Conservation (phyloP, 2,113 vertebrate species). For the Podocnemis expansa region DNA sequence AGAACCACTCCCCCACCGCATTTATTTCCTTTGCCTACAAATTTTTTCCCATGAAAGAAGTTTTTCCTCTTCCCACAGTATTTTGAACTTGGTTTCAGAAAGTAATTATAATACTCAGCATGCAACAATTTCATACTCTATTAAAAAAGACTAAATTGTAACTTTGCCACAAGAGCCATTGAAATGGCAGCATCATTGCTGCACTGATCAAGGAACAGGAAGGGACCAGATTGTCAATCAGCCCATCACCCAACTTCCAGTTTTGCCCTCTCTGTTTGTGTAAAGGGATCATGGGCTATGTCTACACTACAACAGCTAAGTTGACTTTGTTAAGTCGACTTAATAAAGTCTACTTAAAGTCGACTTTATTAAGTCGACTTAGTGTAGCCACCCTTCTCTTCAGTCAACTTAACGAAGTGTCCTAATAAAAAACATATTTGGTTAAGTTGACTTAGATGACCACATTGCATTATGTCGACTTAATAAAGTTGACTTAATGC, state of each 20-base stretch:
- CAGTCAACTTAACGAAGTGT: no score
- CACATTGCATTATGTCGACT: no score
- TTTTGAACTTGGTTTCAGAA: not conserved
- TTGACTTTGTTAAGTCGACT: no score
- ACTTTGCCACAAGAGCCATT: not conserved
- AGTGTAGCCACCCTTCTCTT: no score
- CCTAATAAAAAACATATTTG: no score
- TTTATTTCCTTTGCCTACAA: accelerated
- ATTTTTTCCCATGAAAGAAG: not conserved
- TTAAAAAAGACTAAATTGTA: not conserved
- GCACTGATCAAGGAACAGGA: not conserved
- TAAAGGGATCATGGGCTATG: not conserved
- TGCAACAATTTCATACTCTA: accelerated
- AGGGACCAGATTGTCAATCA: not conserved
- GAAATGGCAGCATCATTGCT: accelerated
- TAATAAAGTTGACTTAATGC: no score
- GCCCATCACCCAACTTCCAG: not conserved
- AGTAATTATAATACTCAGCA: not conserved
- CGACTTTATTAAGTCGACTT: no score
- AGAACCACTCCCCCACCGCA: not conserved
- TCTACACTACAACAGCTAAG: no score
- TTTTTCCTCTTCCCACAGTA: not conserved
- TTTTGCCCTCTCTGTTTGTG: accelerated
- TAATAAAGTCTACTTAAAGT: no score
- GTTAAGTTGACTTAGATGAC: no score